Base-by-base conservation (phyloP, 2,888 invertebrate genomes). In the Galerucella calmariensis region DNA sequence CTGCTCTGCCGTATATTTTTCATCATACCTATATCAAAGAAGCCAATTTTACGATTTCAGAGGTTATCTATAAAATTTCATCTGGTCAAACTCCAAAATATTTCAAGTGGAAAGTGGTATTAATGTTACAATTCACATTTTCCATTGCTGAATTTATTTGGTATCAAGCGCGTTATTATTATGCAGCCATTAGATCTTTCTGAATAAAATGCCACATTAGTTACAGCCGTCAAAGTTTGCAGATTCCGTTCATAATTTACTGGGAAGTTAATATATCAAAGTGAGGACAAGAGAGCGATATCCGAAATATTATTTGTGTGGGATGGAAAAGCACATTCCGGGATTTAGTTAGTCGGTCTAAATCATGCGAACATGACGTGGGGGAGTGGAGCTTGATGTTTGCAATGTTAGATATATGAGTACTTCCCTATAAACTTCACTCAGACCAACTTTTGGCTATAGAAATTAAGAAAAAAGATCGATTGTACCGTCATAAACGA, bases 231-330 rank as follows among this genome's bases (percentile, higher is more conserved):
- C 56, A 14, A 65, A 20, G 56, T 56, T 56, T 56, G 9, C 0
- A 16, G 20, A 56, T 16, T 56, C 20, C 56, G 56, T 16, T 56
- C 16, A 20, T 16, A 56, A 56, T 56, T 16, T 56, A 56, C 56
- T 56, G 10, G 56, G 16, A 56, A 10, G 51, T 62, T 65, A 65
- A 65, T 65, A 20, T 65, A 65, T 65, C 63, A 46, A 46, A 46
- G 16, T 12, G 6, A 27, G 35, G 14, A 65, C 46, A 46, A 46
- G 20, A 44, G 35, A 16, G 51, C 51, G 12, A 51, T 51, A 51
- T 51, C 51, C 59, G 41, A 41, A 62, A 65, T n/a, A 44, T 46
- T 41, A 44, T 65, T 65, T 65, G 46, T 46, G 46, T 9, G 46
- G 8, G 46, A 46, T 9, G 16, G 63, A 41, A 14, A 48, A 48